These are phyloP conservation scores for Cololabis saira DNA, from an alignment of 2,113 vertebrate genomes.

Conservation along the genomic window DNA sequence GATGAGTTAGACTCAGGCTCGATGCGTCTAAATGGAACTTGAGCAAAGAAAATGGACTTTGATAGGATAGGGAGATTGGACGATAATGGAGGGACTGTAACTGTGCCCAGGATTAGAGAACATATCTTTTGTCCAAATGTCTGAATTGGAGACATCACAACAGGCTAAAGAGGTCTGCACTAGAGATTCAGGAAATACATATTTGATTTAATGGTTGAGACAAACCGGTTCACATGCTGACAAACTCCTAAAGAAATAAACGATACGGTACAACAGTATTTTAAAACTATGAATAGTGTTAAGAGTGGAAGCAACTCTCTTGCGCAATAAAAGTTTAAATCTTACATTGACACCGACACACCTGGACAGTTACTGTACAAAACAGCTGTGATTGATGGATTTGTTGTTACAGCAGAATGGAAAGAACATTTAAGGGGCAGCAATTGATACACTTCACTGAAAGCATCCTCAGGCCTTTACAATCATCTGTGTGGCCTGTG, in stretches of 20 bases:
- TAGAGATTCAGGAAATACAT: not conserved
- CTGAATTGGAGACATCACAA: not conserved
- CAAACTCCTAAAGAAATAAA: not conserved
- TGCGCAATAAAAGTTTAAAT: no score
- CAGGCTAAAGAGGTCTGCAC: not conserved
- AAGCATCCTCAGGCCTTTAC: not conserved
- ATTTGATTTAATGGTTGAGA: not conserved
- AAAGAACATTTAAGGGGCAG: not conserved
- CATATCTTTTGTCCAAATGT: conserved; percentile 19
- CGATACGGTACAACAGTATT: not conserved
- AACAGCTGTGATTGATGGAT: not conserved
- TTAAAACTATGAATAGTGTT: not conserved
- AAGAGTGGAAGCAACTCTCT: no score
- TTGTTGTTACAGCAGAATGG: not conserved
- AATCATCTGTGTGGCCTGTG: not conserved
- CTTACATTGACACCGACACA: no score
- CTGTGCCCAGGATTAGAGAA: conserved; percentile 18
- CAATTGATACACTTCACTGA: not conserved
- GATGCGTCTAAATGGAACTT: conserved; percentile 52
- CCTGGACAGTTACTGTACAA: no score
- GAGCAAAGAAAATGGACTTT: conserved; percentile 52
- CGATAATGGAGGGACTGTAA: conserved; percentile 35
- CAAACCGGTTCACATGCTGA: not conserved
- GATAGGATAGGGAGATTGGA: conserved; percentile 39
- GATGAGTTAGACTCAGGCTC: conserved; percentile 59